Conservation (phyloP, 2,888 invertebrate species). For the Cremastinae sp. region DNA sequence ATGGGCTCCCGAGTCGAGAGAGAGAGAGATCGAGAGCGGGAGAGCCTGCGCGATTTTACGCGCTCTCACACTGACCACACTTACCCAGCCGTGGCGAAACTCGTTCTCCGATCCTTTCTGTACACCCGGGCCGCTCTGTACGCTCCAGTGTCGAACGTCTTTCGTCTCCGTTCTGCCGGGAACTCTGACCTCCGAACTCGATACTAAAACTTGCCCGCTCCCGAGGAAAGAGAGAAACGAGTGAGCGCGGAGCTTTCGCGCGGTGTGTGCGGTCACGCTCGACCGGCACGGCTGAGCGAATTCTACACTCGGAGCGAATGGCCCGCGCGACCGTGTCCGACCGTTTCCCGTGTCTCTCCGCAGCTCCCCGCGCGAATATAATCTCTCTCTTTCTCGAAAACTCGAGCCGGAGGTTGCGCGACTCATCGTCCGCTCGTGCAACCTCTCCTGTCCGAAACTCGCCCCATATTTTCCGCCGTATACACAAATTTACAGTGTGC, state of each 20-base stretch:
- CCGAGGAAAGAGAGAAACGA: constrained; percentile 51
- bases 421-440: no score
- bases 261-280: constrained; percentile 44
- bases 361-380: no score
- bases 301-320: constrained; percentile 24
- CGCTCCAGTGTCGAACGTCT: constrained; percentile 10
- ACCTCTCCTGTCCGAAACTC: constrained; percentile 32
- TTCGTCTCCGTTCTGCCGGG: constrained; percentile 1
- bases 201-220: constrained; percentile 33
- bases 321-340: constrained; percentile 28
- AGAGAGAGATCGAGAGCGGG: constrained; percentile 16
- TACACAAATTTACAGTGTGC: constrained; percentile 48
- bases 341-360: constrained; percentile 11
- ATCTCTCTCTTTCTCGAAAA: constrained; percentile 5
- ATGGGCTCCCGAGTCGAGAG: constrained; percentile 39
- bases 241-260: constrained; percentile 16
- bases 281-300: constrained; percentile 25
- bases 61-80: constrained; percentile 58
- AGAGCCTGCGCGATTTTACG: constrained; percentile 43
- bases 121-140: neutral
- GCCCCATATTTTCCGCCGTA: constrained; percentile 47
- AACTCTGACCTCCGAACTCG: constrained; percentile 20
- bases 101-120: constrained; percentile 8
- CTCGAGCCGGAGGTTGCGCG: no score
- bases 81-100: constrained; percentile 43